phyloP scores from a whole-genome alignment of 2,888 invertebrate species.

The Acronicta alni region DNA sequence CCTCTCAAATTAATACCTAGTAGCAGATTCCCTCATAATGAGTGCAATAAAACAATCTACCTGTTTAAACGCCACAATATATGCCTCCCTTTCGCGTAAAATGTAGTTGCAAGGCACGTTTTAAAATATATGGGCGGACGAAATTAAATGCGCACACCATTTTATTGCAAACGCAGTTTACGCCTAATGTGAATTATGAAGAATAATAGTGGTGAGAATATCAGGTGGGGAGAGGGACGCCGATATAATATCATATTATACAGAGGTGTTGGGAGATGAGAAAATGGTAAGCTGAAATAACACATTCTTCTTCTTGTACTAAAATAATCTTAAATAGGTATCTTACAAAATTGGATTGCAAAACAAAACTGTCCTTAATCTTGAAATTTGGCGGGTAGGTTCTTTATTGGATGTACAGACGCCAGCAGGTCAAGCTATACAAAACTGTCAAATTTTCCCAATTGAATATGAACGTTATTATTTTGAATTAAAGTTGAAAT shows the following conservation, averaged over 20 bases:
- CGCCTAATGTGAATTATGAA: slow-evolving; percentile 57
- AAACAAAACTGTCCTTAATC: too few species aligned
- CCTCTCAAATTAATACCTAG: slow-evolving; percentile 67
- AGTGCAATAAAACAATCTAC: slow-evolving; percentile 83
- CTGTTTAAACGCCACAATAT: slow-evolving; percentile 76
- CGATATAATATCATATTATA: neutral
- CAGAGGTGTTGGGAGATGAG: neutral
- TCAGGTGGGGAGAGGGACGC: slow-evolving; percentile 20
- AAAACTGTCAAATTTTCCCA: too few species aligned
- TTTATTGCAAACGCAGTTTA: slow-evolving; percentile 56
- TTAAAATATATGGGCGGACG: slow-evolving; percentile 74
- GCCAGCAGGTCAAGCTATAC: too few species aligned
- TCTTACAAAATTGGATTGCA: too few species aligned
- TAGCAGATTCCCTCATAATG: slow-evolving; percentile 78
- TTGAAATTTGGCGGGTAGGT: too few species aligned
- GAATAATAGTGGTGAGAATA: slow-evolving; percentile 48
- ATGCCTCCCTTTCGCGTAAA: slow-evolving; percentile 73
- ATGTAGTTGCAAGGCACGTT: slow-evolving; percentile 70
- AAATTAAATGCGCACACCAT: slow-evolving; percentile 70
- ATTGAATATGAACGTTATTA: too few species aligned
- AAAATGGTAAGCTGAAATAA: neutral
- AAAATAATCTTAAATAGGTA: neutral
- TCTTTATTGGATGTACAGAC: too few species aligned
- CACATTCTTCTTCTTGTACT: too few species aligned
- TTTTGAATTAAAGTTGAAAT: too few species aligned